Evolutionary conservation across 2,888 invertebrate genomes (phyloP).

Genomic region (Eurytoma adleriae): DNA sequence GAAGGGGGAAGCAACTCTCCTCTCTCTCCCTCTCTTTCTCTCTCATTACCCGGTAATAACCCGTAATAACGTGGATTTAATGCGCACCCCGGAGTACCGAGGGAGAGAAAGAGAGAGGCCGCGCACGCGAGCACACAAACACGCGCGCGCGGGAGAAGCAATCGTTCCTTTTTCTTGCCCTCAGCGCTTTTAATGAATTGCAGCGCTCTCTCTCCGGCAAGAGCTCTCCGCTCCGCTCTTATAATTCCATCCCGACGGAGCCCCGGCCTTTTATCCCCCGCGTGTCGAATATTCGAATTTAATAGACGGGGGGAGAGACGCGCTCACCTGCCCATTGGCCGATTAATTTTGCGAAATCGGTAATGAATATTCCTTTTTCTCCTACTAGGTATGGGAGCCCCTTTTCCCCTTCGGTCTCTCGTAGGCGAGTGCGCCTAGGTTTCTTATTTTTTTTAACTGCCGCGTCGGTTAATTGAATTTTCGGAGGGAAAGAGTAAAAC

Average conservation of each 20-base stretch:
- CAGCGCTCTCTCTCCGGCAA: conserved; percentile 56
- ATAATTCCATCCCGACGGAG: conserved; percentile 19
- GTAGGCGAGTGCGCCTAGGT: background rate
- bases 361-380: conserved; percentile 35
- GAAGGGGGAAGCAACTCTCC: conserved; percentile 59
- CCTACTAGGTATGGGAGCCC: background rate
- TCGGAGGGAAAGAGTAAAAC: background rate
- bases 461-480: conserved; percentile 36
- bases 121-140: background rate
- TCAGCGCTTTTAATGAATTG: conserved; percentile 71
- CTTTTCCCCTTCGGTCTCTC: too few species aligned
- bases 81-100: conserved; percentile 65
- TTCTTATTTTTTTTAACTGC: background rate
- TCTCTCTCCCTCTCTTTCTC: conserved; percentile 35
- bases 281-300: conserved; percentile 56
- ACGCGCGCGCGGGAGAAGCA: conserved; percentile 53
- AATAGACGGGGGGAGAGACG: conserved; percentile 22
- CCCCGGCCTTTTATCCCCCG: conserved; percentile 40
- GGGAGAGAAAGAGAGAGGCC: conserved; percentile 56
- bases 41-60: conserved; percentile 71
- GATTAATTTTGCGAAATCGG: conserved; percentile 42
- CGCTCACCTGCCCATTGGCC: conserved; percentile 34
- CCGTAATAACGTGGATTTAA: conserved; percentile 71
- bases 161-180: conserved; percentile 69
- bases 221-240: conserved; percentile 44